These are phyloP conservation scores for Electrona antarctica DNA, from an alignment of 2,113 vertebrate species.

Conservation along the genomic window DNA sequence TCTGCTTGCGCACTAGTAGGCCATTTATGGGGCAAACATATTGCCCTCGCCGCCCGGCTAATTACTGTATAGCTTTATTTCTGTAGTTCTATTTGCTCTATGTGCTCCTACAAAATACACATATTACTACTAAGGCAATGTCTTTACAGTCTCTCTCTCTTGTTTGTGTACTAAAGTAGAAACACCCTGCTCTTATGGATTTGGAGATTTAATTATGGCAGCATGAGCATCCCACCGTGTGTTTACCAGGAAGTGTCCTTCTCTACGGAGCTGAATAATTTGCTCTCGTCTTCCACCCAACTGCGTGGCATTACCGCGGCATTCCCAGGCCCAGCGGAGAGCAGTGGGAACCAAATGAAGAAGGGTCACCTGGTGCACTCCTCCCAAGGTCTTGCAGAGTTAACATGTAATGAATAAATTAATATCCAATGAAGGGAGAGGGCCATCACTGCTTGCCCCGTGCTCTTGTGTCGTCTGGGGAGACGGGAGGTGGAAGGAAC, in stretches of 20 bases:
- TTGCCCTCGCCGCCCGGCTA: too few species aligned
- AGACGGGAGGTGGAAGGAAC: conserved; percentile 51
- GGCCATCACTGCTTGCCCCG: conserved; percentile 53
- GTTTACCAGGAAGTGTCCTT: conserved; percentile 72
- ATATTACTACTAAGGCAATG: too few species aligned
- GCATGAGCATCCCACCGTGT: conserved; percentile 65
- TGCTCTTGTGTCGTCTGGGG: conserved; percentile 50
- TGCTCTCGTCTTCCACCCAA: conserved; percentile 68
- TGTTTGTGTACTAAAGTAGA: conserved; percentile 50
- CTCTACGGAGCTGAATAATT: conserved; percentile 75
- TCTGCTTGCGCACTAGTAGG: too few species aligned
- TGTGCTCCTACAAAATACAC: too few species aligned
- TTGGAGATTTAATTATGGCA: conserved; percentile 78
- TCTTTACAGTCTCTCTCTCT: too few species aligned
- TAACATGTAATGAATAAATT: conserved; percentile 86
- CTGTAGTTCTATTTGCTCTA: too few species aligned
- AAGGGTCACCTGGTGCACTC: conserved; percentile 76
- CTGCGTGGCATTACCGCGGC: conserved; percentile 74
- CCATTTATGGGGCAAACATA: too few species aligned
- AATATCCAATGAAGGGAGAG: conserved; percentile 78
- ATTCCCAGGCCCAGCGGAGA: conserved; percentile 71
- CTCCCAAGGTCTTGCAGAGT: conserved; percentile 76
- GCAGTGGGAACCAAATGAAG: conserved; percentile 76
- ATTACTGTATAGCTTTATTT: too few species aligned
- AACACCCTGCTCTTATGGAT: conserved; percentile 65